These are phyloP conservation scores for Epicauta chinensis DNA, from an alignment of 1,140 invertebrate species.

Conservation along the genomic window DNA sequence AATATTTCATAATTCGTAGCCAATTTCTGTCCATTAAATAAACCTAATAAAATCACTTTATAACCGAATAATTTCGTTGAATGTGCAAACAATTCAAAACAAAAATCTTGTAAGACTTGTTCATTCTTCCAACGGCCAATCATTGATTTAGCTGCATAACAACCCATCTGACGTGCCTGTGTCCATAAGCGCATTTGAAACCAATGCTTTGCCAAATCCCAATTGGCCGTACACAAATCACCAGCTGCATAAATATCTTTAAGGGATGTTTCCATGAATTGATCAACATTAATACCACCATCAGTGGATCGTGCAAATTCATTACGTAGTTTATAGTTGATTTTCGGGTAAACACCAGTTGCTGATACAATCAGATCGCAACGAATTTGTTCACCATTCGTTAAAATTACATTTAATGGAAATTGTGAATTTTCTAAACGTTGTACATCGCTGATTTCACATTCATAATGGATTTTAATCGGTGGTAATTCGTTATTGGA, in stretches of 20 bases:
- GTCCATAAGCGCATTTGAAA: constrained; percentile 97
- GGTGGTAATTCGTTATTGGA: constrained; percentile 40
- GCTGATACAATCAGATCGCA: constrained; percentile 95
- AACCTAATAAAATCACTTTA: constrained; percentile 88
- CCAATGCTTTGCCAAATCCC: constrained; percentile 80
- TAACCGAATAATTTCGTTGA: constrained; percentile 93
- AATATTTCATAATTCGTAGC: constrained; percentile 80
- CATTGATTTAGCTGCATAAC: constrained; percentile 90
- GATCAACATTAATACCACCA: constrained; percentile 75
- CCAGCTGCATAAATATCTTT: constrained; percentile 87
- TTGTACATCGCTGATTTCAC: constrained; percentile 58
- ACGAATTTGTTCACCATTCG: constrained; percentile 65
- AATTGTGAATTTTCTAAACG: constrained; percentile 40
- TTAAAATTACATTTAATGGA: constrained; percentile 68
- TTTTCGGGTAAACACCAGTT: constrained; percentile 81
- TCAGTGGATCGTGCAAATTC: constrained; percentile 58
- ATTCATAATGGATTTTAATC: constrained; percentile 59
- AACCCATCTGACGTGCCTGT: constrained; percentile 95
- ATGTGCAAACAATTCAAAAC: constrained; percentile 96
- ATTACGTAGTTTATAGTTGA: constrained; percentile 50
- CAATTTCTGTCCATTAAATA: constrained; percentile 90
- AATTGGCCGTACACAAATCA: constrained; percentile 79
- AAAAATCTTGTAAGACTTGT: constrained; percentile 74
- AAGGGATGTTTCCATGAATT: constrained; percentile 76
- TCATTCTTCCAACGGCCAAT: constrained; percentile 55